These are phyloP conservation scores for Melanotaenia maccullochi DNA, from an alignment of 2,797 vertebrate genomes.

Conservation along the genomic window DNA sequence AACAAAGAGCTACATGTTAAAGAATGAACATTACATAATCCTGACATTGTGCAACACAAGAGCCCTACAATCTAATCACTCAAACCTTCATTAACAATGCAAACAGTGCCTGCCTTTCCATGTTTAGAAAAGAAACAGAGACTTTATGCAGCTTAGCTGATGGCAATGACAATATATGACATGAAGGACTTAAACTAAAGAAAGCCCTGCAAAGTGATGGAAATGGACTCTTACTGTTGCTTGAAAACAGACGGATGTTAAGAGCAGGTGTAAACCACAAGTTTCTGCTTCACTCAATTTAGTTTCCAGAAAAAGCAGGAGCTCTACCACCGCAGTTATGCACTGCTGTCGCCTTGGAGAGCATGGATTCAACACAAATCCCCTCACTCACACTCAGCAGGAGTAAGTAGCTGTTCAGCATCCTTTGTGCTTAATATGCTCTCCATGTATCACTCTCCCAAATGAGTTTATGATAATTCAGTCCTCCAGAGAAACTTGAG, in stretches of 20 bases:
- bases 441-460: slow-evolving; percentile 52
- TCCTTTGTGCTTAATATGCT: slow-evolving; percentile 68
- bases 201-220: slow-evolving; percentile 1
- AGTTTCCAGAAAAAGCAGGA: slow-evolving; percentile 37
- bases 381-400: slow-evolving; percentile 46
- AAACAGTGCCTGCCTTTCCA: slow-evolving; percentile 27
- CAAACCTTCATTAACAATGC: slow-evolving; percentile 62
- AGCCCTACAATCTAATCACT: slow-evolving; percentile 49
- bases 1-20: slow-evolving; percentile 42
- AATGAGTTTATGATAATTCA: slow-evolving; percentile 68
- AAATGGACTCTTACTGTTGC: slow-evolving; percentile 33
- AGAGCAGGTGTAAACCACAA: slow-evolving; percentile 55
- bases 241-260: slow-evolving; percentile 42
- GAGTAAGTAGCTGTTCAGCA: slow-evolving; percentile 44
- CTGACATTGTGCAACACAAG: slow-evolving; percentile 39
- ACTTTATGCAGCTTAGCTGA: slow-evolving; percentile 9
- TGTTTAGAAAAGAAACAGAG: slow-evolving; percentile 39
- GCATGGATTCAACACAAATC: slow-evolving; percentile 47
- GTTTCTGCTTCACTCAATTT: slow-evolving; percentile 32
- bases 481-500: slow-evolving; percentile 62
- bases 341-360: slow-evolving; percentile 25
- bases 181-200: slow-evolving; percentile 15
- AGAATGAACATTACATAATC: slow-evolving; percentile 64
- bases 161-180: slow-evolving; percentile 38
- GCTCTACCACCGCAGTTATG: slow-evolving; percentile 19